These are phyloP conservation scores for Diorhabda sublineata DNA, from an alignment of 1,140 invertebrate genomes.

Conservation along the genomic window DNA sequence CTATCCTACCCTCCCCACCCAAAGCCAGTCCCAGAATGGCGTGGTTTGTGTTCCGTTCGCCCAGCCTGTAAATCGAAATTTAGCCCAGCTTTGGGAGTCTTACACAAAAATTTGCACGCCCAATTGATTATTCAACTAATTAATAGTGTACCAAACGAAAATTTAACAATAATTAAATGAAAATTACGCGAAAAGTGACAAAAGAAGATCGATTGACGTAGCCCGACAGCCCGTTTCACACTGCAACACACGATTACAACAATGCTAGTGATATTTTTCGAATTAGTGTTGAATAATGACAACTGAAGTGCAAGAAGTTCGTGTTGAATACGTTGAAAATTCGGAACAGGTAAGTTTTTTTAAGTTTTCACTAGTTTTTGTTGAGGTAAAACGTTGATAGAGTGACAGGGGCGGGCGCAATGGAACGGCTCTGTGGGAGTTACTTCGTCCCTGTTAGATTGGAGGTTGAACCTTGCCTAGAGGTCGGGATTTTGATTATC, in stretches of 20 bases:
- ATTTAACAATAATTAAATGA: constrained; percentile 19
- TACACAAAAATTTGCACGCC: constrained; percentile 37
- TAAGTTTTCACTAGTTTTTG: background rate
- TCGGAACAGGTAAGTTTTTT: constrained; percentile 26
- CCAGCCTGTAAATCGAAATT: constrained; percentile 42
- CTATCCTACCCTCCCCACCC: constrained; percentile 32
- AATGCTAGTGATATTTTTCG: constrained; percentile 19
- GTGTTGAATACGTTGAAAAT: constrained; percentile 26
- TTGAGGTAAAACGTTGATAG: background rate
- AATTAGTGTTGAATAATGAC: constrained; percentile 26
- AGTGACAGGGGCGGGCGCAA: constrained; percentile 28
- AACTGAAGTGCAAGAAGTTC: constrained; percentile 28
- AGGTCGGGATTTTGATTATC: constrained; percentile 20
- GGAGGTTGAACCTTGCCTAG: constrained; percentile 40
- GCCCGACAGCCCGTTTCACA: constrained; percentile 16
- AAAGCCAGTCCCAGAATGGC: constrained; percentile 45
- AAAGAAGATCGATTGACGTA: constrained; percentile 19
- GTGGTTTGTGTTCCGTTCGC: constrained; percentile 43
- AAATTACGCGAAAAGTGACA: constrained; percentile 19
- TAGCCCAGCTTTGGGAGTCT: constrained; percentile 37
- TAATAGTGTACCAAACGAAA: constrained; percentile 14
- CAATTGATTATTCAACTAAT: constrained; percentile 34
- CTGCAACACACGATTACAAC: constrained; percentile 13
- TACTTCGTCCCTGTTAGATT: constrained; percentile 39
- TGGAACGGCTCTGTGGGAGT: constrained; percentile 40